Percentiles rank a stretch among this genome's conserved stretches.
Conservation (phyloP, 2,797 vertebrate genomes). For the Darevskia nairensis region DNA sequence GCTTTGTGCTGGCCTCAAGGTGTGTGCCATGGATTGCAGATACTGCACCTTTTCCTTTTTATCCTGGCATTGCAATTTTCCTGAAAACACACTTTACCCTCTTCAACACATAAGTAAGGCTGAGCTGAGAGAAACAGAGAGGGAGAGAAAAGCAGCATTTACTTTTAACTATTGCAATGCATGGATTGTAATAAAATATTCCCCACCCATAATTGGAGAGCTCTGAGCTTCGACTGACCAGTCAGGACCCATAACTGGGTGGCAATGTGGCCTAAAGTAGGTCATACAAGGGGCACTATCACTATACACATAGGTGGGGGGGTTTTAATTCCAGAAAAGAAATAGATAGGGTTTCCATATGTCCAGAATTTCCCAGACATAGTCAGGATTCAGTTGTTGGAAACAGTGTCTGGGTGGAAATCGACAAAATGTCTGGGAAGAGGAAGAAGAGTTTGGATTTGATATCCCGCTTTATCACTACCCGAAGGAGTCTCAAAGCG, state of each 20-base stretch:
- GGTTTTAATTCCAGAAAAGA: no score
- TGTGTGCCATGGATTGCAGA: slow-evolving; percentile 42
- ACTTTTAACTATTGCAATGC: slow-evolving; percentile 50
- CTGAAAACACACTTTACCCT: slow-evolving; percentile 8
- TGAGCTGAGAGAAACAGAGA: background rate
- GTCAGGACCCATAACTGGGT: background rate
- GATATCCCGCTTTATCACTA: no score
- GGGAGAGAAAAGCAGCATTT: background rate
- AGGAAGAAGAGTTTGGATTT: no score
- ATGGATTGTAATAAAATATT: slow-evolving; percentile 33
- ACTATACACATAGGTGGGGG: background rate
- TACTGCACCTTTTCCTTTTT: slow-evolving; percentile 26
- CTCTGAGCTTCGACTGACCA: background rate
- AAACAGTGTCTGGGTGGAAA: no score
- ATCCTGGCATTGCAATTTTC: slow-evolving; percentile 24
- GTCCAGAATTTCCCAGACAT: no score
- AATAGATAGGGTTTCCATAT: no score
- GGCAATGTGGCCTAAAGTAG: background rate
- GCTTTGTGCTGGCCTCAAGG: slow-evolving; percentile 39
- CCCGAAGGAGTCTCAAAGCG: no score
- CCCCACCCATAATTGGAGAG: background rate
- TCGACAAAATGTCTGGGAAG: no score
- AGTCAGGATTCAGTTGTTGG: no score
- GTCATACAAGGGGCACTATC: no score
- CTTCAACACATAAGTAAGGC: slow-evolving; percentile 24